Base-by-base conservation (phyloP, 2,113 vertebrate genomes). In the Dicrurus megarhynchus region DNA sequence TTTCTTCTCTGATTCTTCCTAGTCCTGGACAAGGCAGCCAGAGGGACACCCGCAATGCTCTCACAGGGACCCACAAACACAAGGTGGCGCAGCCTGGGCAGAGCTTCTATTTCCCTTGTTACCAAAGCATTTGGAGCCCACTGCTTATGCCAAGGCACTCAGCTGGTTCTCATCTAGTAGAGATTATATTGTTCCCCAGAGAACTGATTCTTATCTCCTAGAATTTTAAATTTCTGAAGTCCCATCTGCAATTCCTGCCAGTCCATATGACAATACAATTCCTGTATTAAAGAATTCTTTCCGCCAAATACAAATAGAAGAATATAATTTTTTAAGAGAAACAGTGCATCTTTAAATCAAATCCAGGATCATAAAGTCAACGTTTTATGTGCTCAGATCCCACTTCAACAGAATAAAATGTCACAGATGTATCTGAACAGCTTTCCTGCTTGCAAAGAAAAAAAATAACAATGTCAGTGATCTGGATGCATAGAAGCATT, bases 31-130 rank as follows among this genome's bases (percentile, higher is more conserved):
- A 84, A 84, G 65, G 52, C 56, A 71, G 22, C 12, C 17, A 37
- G 14, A 75, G 37, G 11, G 32, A 57, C 15, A n/a, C 15, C 15
- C 1, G 0, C 39, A 84, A 20, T 1, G 2, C 18, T 13, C 13
- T 63, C n/a, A 23, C 26, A 55, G 20, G 15, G 8, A 82, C 16
- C 24, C 32, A 59, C 46, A 84, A 61, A 52, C 22, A 71, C 14
- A 74, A 35, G 5, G 12, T 63, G 37, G 23, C 60, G n/a, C 41
- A 78, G 28, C 33, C 39, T 41, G n/a, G 41, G 13, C 53, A 37
- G 30, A 59, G 20, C 65, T 83, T 52, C 5, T 37, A 30, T 41
- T 65, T 74, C 41, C 26, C 46, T 32, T 69, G 20, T 60, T 35
- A 56, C 13, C 27, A 70, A 30, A 26, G 33, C 14, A 69, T 23